Base-by-base conservation (phyloP, 2,113 vertebrate genomes). In the Willisornis vidua region DNA sequence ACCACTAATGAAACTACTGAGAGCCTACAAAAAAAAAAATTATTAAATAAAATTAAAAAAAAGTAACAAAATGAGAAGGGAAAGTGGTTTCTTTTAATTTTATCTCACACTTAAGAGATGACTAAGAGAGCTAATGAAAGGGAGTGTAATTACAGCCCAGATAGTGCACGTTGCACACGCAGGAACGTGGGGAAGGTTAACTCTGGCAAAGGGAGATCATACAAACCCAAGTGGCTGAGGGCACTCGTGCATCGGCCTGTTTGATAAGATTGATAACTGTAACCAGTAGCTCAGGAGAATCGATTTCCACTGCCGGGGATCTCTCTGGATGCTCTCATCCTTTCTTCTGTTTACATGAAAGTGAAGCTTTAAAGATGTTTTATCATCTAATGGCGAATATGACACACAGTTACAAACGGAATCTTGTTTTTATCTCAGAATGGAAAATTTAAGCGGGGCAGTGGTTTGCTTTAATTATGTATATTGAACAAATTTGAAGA, bases 321-420 rank as follows among this genome's bases (percentile, higher is more conserved):
- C 96, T 75, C 90, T 92, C 88, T 41, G 78, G 88, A 95, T 96
- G 77, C 71, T 79, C 91, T 79, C 83, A 75, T 93, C 90, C 96
- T 95, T 96, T 94, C 93, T 95, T 97, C 97, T 96, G 85, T 92
- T 90, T 92, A 94, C 89, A 96, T 92, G 90, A 97, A 96, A 97
- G 94, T 78, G 55, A 75, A 76, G 94, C 83, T 96, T 96, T 96
- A 68, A 96, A 92, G 85, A 94, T 95, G 90, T 73, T 97, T 94
- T 94, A 90, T 96, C 76, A 89, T 93, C 92, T 66, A 91, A 83
- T 93, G 79, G 90, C 2, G 35, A 97, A 96, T 92, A 68, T 39
- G 82, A 93, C 86, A 89, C 73, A 86, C n/a, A 85, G 74, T 89
- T 94, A 89, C 81, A 78, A 92, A 92, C 33, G 2, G 70, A 91